These are phyloP conservation scores for Rissa tridactyla DNA, from an alignment of 2,113 vertebrate species.

Conservation along the genomic window DNA sequence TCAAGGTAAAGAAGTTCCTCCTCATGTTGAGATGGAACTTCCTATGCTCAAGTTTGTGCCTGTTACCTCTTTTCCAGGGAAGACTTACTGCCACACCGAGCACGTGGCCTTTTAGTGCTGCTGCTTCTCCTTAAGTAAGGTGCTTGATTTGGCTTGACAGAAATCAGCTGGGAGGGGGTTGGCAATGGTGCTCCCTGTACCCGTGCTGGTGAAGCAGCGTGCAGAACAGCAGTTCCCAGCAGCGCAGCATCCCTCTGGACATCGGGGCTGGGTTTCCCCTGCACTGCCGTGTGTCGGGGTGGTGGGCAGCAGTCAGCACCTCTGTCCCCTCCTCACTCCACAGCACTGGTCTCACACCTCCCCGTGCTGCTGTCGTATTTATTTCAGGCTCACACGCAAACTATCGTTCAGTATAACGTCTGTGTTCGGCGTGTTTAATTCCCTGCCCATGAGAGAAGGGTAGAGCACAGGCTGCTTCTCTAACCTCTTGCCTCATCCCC, in stretches of 20 bases:
- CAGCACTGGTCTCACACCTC: neutral
- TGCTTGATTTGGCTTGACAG: neutral
- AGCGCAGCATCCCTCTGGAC: neutral
- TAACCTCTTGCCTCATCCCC: neutral
- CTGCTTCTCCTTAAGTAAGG: neutral
- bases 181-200: fast-evolving
- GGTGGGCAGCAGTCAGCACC: neutral
- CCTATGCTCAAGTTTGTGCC: too few relatives aligned
- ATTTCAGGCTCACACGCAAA: neutral
- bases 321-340: neutral
- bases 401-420: neutral
- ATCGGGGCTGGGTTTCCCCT: fast-evolving
- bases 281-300: neutral
- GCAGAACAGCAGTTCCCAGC: neutral
- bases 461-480: neutral
- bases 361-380: neutral
- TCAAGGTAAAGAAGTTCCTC: too few relatives aligned
- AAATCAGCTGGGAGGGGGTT: neutral
- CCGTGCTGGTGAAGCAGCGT: fast-evolving
- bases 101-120: neutral
- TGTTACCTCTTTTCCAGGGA: neutral
- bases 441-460: neutral
- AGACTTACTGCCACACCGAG: neutral
- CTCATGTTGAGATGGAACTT: too few relatives aligned
- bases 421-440: neutral